Percentiles rank a stretch among this genome's conserved stretches.
These are phyloP conservation scores for Parauchenoglanis punctatus DNA, from an alignment of 2,797 vertebrate genomes.

Conservation along the genomic window DNA sequence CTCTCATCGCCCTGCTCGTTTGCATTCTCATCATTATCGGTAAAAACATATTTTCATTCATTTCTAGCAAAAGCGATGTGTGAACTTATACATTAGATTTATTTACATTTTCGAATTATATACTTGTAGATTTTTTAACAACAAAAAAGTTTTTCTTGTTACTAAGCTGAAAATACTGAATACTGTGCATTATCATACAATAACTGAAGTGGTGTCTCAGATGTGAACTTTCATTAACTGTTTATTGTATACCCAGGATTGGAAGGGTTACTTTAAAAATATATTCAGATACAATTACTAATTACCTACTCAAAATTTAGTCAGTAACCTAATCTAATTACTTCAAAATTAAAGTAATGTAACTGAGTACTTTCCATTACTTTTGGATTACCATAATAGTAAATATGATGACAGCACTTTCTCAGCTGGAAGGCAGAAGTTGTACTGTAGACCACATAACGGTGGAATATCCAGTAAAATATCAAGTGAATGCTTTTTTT, in stretches of 20 bases:
- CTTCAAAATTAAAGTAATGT: no score
- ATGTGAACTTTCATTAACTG: neutral
- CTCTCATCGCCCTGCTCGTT: conserved; percentile 94
- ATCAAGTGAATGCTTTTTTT: no score
- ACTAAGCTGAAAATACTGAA: neutral
- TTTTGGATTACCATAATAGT: no score
- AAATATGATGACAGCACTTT: no score
- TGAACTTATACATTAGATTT: neutral
- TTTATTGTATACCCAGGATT: neutral
- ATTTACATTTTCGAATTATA: neutral
- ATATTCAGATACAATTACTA: no score
- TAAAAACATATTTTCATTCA: conserved; percentile 71
- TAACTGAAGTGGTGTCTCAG: neutral
- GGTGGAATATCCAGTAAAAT: no score
- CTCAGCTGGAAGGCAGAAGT: no score
- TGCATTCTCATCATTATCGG: conserved; percentile 96
- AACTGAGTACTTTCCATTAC: no score
- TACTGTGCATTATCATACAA: neutral
- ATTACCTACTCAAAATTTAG: no score
- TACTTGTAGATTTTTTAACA: neutral
- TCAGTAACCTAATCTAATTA: no score
- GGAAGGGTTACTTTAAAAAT: no score
- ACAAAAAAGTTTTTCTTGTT: neutral
- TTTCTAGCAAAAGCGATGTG: neutral
- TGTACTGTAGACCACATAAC: no score